phyloP scores from a whole-genome alignment of 35 echinoderm and acorn worm species.

The Ophiothrix spiculata region DNA sequence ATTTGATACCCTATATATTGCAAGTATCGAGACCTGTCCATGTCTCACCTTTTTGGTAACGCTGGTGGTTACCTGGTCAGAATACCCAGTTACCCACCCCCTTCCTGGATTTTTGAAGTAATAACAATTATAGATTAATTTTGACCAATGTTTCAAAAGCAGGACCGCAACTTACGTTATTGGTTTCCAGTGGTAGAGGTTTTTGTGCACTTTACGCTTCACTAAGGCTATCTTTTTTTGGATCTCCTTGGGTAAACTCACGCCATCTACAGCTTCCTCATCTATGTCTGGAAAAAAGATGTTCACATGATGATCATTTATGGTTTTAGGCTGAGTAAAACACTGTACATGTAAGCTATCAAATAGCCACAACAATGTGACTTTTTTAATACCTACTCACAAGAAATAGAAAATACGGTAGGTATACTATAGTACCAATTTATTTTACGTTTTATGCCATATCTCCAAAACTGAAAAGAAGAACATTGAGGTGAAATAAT shows the following conservation, averaged over 20 bases:
- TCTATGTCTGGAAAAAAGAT: slow-evolving; percentile 6
- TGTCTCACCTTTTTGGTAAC: too few relatives aligned
- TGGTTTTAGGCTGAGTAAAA: too few relatives aligned
- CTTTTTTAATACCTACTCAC: background rate
- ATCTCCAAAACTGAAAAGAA: too few relatives aligned
- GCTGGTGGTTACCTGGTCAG: too few relatives aligned
- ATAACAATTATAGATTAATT: background rate
- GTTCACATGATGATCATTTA: too few relatives aligned
- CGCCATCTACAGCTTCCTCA: background rate
- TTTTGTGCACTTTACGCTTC: slow-evolving; percentile 55
- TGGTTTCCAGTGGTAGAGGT: slow-evolving; percentile 84
- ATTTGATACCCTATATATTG: too few relatives aligned
- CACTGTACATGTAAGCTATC: background rate
- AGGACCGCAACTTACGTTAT: slow-evolving; percentile 56
- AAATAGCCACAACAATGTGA: background rate
- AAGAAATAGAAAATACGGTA: background rate
- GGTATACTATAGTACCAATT: too few relatives aligned
- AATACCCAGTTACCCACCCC: too few relatives aligned
- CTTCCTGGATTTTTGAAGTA: background rate
- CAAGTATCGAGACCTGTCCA: too few relatives aligned
- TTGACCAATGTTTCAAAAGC: background rate
- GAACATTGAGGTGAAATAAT: background rate
- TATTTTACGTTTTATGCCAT: too few relatives aligned
- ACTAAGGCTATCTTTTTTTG: slow-evolving; percentile 54
- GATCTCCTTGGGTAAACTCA: slow-evolving; percentile 21